Base-by-base conservation (phyloP, 2,113 vertebrate genomes). In the Erinaceus europaeus region DNA sequence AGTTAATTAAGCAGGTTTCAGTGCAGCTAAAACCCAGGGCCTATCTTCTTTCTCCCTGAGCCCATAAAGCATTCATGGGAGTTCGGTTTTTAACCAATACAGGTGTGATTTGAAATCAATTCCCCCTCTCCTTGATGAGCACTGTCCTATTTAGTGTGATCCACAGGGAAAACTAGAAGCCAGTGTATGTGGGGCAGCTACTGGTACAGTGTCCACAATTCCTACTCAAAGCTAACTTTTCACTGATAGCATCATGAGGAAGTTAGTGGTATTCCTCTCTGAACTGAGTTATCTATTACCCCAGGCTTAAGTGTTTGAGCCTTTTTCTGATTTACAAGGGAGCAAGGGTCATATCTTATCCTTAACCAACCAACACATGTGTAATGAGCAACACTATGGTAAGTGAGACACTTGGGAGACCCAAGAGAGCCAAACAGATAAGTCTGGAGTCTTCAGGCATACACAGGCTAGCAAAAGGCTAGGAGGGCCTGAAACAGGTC, bases 31-130 rank as follows among this genome's bases (percentile, higher is more conserved):
- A 92, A 93, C 50, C 80, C 71, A 27, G 65, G 69, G 44, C 92
- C 86, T 76, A 72, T 92, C 75, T 89, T 91, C 92, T 82, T 89
- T 91, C 92, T 82, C 81, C 69, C 61, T 78, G 73, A 89, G 90
- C 74, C 93, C 84, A 90, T 82, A 96, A 93, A 95, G 82, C 89
- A 93, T 82, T 36, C 4, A 1, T 90, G 93, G 84, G 89, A 93
- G 78, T 90, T 85, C 14, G 11, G 90, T 84, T 94, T 91, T 93
- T 87, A 93, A 90, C 87, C 89, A 87, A 95, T 93, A 85, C 75
- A 71, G 78, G 65, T 91, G 87, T 90, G 92, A 93, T 96, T 87
- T 85, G 82, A 94, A 94, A 96, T 94, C 93, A 94, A 89, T 95
- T 89, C 90, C 93, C 55, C 32, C 52, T 79, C 81, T 92, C 61